Conservation (phyloP, 2,797 vertebrate genomes). For the Moxostoma hubbsi region DNA sequence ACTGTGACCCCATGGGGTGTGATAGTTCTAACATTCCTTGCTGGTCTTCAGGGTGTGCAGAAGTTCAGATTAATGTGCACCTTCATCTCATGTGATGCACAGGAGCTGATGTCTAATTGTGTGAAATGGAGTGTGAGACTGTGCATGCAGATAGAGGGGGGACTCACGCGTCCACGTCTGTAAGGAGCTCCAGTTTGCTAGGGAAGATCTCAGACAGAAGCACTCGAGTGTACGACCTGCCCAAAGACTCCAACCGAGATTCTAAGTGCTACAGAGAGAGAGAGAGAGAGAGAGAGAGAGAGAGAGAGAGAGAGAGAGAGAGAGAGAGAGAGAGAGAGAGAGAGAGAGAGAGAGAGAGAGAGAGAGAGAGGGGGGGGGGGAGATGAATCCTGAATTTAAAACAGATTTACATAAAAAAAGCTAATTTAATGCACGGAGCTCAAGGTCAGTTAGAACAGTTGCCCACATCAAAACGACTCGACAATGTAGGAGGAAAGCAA, state of each 20-base stretch:
- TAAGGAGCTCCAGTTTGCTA: slow-evolving; percentile 88
- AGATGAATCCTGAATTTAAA: neutral
- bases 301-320: too few relatives aligned
- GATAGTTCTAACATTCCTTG: slow-evolving; percentile 22
- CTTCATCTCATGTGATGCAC: slow-evolving; percentile 21
- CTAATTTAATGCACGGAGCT: slow-evolving; percentile 2
- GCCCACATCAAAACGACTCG: slow-evolving; percentile 16
- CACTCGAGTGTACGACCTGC: slow-evolving; percentile 82
- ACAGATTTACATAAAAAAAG: slow-evolving; percentile 28
- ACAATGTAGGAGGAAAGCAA: slow-evolving; percentile 26
- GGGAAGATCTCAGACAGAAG: slow-evolving; percentile 97
- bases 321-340: neutral
- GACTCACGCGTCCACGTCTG: slow-evolving; percentile 90
- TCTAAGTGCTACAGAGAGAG: slow-evolving; percentile 86
- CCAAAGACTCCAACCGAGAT: slow-evolving; percentile 76
- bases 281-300: too few relatives aligned
- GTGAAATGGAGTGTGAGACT: slow-evolving; percentile 48
- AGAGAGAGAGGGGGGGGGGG: neutral
- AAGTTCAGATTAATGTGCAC: slow-evolving; percentile 41
- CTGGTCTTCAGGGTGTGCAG: slow-evolving; percentile 40
- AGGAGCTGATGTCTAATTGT: slow-evolving; percentile 50
- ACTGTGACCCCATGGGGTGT: slow-evolving; percentile 1
- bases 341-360: too few relatives aligned
- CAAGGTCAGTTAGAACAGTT: slow-evolving; percentile 26
- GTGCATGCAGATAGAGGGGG: slow-evolving; percentile 31